Conservation (phyloP, 2,797 vertebrate genomes). For the Chromis chromis region DNA sequence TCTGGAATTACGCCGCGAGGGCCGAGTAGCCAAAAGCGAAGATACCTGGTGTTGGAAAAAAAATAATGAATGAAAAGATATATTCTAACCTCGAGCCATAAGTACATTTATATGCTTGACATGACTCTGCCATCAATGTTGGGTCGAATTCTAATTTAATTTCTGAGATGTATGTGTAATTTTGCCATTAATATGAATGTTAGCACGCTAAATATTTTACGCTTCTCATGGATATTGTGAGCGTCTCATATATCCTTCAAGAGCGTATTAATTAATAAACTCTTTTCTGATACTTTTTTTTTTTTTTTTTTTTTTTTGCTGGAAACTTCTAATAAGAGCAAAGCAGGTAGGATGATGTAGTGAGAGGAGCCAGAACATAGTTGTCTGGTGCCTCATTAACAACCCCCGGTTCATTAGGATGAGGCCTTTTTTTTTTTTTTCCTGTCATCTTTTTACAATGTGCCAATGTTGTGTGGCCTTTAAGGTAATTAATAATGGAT, state of each 20-base stretch:
- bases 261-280: conserved; percentile 86
- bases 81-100: conserved; percentile 87
- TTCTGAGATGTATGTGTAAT: conserved; percentile 89
- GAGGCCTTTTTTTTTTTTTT: conserved; percentile 61
- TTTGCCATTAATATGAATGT: conserved; percentile 89
- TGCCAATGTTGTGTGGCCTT: conserved; percentile 77
- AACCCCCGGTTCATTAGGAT: conserved; percentile 74
- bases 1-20: conserved; percentile 84
- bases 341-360: conserved; percentile 77
- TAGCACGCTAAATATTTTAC: conserved; percentile 87
- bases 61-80: conserved; percentile 86
- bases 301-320: conserved; percentile 61
- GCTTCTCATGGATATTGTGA: conserved; percentile 85
- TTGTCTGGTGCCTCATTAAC: conserved; percentile 77
- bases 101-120: conserved; percentile 89
- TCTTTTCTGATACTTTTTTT: conserved; percentile 82
- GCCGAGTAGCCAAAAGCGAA: conserved; percentile 85
- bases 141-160: conserved; percentile 89
- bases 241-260: conserved; percentile 86
- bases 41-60: conserved; percentile 80
- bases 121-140: conserved; percentile 85
- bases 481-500: conserved; percentile 82
- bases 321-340: conserved; percentile 75
- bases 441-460: conserved; percentile 72
- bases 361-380: conserved; percentile 69